Evolutionary conservation across 2,113 vertebrate species (phyloP).

Genomic region (Silurus glanis): DNA sequence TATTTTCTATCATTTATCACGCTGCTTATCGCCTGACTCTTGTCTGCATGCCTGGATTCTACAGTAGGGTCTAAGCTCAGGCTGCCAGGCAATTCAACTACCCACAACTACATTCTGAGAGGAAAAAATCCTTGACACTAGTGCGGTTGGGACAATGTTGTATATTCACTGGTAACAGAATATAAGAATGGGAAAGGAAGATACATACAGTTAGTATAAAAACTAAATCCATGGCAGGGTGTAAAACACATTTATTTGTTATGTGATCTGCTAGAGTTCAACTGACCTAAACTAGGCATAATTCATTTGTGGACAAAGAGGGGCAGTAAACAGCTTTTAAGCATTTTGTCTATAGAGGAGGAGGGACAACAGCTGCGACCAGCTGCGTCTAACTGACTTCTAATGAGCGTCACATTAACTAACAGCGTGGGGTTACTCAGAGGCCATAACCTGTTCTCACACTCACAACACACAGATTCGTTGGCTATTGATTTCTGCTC

Average conservation of each 20-base stretch:
- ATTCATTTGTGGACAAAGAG: not conserved
- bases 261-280: conserved; percentile 13
- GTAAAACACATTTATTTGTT: conserved; percentile 19
- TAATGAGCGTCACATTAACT: conserved; percentile 47
- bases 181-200: not conserved
- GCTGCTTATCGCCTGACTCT: conserved; percentile 84
- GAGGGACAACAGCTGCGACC: conserved; percentile 34
- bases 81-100: conserved; percentile 47
- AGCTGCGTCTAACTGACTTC: conserved; percentile 3
- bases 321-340: not conserved
- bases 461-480: not conserved
- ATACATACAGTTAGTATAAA: not conserved
- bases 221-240: not conserved
- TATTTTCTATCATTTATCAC: conserved; percentile 92
- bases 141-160: not conserved
- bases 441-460: conserved; percentile 35
- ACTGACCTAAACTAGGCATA: not conserved
- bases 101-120: conserved; percentile 37
- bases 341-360: not conserved
- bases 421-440: conserved; percentile 22
- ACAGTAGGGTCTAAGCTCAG: conserved; percentile 78
- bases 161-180: not conserved
- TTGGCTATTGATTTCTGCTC: not conserved
- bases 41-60: conserved; percentile 81
- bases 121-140: not conserved